phyloP scores from a whole-genome alignment of 1,140 invertebrate species.

The Pachyrhynchus sulphureomaculatus region DNA sequence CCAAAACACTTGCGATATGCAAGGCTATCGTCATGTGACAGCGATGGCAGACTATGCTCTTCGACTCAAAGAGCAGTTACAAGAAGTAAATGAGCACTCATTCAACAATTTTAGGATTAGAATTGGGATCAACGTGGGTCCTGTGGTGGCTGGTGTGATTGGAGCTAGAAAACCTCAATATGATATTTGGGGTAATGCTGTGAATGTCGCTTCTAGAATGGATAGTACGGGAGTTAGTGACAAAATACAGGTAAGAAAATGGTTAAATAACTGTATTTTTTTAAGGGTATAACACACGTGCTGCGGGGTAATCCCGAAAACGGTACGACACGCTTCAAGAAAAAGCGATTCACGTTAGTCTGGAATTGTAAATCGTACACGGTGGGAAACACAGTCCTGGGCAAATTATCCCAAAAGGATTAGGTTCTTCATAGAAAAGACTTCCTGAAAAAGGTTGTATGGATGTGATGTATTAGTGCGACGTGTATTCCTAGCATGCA shows the following conservation, averaged over 20 bases:
- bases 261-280: not conserved
- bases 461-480: too few relatives aligned
- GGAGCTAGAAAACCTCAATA: constrained; percentile 90
- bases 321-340: too few relatives aligned
- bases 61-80: constrained; percentile 80
- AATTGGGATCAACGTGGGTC: constrained; percentile 93
- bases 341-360: too few relatives aligned
- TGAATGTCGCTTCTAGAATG: constrained; percentile 90
- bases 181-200: constrained; percentile 93
- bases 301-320: too few relatives aligned
- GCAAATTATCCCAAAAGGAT: too few relatives aligned
- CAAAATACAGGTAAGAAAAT: constrained; percentile 70
- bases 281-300: too few relatives aligned
- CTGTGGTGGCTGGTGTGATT: constrained; percentile 94
- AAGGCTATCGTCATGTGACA: constrained; percentile 75
- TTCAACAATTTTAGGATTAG: constrained; percentile 96
- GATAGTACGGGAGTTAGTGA: constrained; percentile 81
- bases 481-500: too few relatives aligned
- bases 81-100: constrained; percentile 92
- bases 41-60: constrained; percentile 92
- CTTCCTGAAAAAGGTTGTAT: too few relatives aligned
- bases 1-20: constrained; percentile 74
- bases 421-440: too few relatives aligned
- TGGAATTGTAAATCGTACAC: too few relatives aligned
- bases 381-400: too few relatives aligned